Evolutionary conservation across 2,113 vertebrate genomes (phyloP), one percentile per base, ranked within the genome.

Genomic region (Hippocampus zosterae): DNA sequence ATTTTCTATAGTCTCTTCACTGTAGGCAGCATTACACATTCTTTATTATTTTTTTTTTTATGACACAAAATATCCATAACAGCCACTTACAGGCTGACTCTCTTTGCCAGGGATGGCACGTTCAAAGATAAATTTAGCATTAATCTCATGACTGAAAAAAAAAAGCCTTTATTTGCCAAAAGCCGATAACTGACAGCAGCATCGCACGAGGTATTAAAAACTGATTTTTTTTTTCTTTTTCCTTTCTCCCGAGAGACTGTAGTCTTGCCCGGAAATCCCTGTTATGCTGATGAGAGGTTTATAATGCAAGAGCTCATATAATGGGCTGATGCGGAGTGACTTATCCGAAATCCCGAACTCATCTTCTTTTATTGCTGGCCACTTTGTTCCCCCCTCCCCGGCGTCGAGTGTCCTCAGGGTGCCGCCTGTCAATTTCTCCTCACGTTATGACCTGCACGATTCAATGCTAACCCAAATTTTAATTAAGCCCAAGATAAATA

Each of bases 351-450:
- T 90, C 86, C 85, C 81, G 77, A 81, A 84, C 81, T 90, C 87
- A 91, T 89, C 86, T 88, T 82, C 77, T 75, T 84, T 90, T 89
- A 91, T 91, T 91, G 87, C 85, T 76, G 81, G 84, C 90, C 85
- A 75, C 76, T 88, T 79, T 75, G 79, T 90, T 82, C 84, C 77
- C 69, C 80, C 71, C 76, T 18, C 50, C 70, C 76, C 70, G 63
- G 73, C 78, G 19, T 48, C 42, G 73, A 48, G 81, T 76, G 68
- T 80, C 74, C 79, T 77, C 59, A 2, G 72, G 71, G 81, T 79
- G 56, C 70, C 75, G 76, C 65, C 40, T 68, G 68, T 81, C 81
- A 72, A 84, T 86, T 85, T 84, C 68, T 74, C 69, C 76, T 82
- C 61, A 60, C 63, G 70, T 79, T 75, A 61, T 41, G 42, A 73